Evolutionary conservation across 2,888 invertebrate species (phyloP).

Genomic region (Diploptera punctata): DNA sequence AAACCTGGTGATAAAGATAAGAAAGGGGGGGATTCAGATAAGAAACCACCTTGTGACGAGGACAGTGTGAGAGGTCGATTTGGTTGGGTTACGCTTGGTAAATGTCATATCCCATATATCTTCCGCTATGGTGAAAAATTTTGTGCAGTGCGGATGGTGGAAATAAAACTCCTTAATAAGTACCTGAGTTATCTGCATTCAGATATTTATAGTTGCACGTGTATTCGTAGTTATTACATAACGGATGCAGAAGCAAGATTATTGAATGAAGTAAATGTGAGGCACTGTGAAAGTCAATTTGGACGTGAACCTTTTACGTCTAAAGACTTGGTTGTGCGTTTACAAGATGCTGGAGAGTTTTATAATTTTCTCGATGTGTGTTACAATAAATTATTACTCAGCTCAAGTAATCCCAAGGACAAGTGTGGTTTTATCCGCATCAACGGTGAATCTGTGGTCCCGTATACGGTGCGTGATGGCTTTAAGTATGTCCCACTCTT

Average conservation of each 20-base stretch:
- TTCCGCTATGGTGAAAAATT: slow-evolving; percentile 83
- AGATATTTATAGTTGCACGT: slow-evolving; percentile 90
- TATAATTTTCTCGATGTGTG: slow-evolving; percentile 90
- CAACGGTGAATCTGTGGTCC: slow-evolving; percentile 92
- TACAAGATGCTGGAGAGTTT: slow-evolving; percentile 89
- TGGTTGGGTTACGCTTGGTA: slow-evolving; percentile 90
- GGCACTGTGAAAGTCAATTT: slow-evolving; percentile 90
- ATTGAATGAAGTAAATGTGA: slow-evolving; percentile 90
- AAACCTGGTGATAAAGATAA: slow-evolving; percentile 43
- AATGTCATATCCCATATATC: slow-evolving; percentile 87
- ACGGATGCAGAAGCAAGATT: slow-evolving; percentile 89
- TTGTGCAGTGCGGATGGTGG: slow-evolving; percentile 94
- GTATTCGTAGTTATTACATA: slow-evolving; percentile 91
- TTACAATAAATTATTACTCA: slow-evolving; percentile 79
- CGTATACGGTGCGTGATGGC: slow-evolving; percentile 83
- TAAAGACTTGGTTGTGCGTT: slow-evolving; percentile 87
- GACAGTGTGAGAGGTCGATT: slow-evolving; percentile 66
- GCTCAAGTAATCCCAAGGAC: slow-evolving; percentile 70
- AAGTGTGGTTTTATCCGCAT: slow-evolving; percentile 92
- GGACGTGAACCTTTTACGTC: slow-evolving; percentile 85
- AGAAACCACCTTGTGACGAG: slow-evolving; percentile 50
- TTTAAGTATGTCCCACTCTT: slow-evolving; percentile 91
- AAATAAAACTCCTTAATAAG: slow-evolving; percentile 87
- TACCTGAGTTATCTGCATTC: slow-evolving; percentile 88
- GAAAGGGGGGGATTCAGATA: slow-evolving; percentile 50